Evolutionary conservation across 2,888 invertebrate species (phyloP), one percentile per base, ranked within the genome.

Genomic region (Didymodactylos carnosus): DNA sequence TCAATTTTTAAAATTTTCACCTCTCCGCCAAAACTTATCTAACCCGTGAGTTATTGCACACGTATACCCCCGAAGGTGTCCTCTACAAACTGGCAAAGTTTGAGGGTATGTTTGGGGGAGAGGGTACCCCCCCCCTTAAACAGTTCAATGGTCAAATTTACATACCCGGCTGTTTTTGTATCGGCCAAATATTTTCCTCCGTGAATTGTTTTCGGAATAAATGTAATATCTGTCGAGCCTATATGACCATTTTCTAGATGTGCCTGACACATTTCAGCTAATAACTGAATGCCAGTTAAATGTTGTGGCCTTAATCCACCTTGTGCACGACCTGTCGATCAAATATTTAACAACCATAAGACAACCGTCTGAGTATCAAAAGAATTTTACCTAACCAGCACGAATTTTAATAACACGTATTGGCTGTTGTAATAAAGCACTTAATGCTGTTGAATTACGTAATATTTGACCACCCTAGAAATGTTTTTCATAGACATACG

Each of bases 401-500:
- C 94, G 86, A 78, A 94, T 93, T 76, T 91, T 92, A 14, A 81
- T 83, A 7, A 94, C 88, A 77, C 86, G 86, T 40, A 93, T 86
- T 0, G 91, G 89, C 72, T 88, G 87, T 49, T 86, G 84, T 72
- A 89, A 85, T 71, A 94, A 85, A 75, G 89, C 89, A 81, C 92
- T 91, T 39, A 93, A 83, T 13, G 90, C 88, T 35, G 91, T 84
- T 0, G 92, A 88, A 80, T 90, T 88, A 75, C 94, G 87, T 39
- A 94, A 84, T 76, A 93, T 90, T 86, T 94, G 94, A 0, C 94
- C 94, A 75, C 94, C 94, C 91, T 91, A 77, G 78, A 76, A 85
- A 79, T 29, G n/a, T n/a, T 16, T 16, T 19, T 16, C 5, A 27
- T 16, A 41, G 25, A 10, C 23, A 6, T 13, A 51, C 46, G 8